A percentile compares a stretch with the other conserved stretches of the same genome.
Evolutionary conservation across 2,797 vertebrate species (phyloP).

Genomic region (Notolepis coatsorum): DNA sequence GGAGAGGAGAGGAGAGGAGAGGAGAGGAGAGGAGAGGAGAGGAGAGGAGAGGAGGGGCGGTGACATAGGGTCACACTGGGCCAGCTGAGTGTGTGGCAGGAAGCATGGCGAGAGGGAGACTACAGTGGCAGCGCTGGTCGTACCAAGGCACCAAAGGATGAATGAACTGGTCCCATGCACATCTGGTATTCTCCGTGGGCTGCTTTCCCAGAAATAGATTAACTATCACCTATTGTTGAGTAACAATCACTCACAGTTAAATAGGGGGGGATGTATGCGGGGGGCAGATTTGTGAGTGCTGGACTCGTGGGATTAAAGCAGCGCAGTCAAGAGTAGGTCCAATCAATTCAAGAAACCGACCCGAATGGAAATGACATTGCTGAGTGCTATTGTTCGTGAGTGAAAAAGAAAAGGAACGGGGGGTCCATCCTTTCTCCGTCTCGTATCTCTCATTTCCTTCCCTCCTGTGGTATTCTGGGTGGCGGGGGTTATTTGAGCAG

Average conservation of each 20-base stretch:
- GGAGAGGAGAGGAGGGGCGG: slow-evolving; percentile 36
- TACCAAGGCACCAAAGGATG: slow-evolving; percentile 64
- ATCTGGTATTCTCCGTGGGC: slow-evolving; percentile 65
- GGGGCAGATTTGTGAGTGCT: slow-evolving; percentile 38
- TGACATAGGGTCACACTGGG: slow-evolving; percentile 44
- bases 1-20: background rate
- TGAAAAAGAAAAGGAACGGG: slow-evolving; percentile 7
- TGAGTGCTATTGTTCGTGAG: slow-evolving; percentile 33
- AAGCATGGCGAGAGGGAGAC: slow-evolving; percentile 56
- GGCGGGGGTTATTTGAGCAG: slow-evolving; percentile 46
- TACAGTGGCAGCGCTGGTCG: slow-evolving; percentile 57
- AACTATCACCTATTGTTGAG: slow-evolving; percentile 63
- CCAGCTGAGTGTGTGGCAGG: slow-evolving; percentile 57
- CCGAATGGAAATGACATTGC: slow-evolving; percentile 30
- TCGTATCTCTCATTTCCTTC: slow-evolving; percentile 36
- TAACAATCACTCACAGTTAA: slow-evolving; percentile 61
- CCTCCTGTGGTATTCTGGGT: slow-evolving; percentile 29
- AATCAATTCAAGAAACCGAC: slow-evolving; percentile 6
- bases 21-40: background rate
- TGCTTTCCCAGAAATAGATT: slow-evolving; percentile 68
- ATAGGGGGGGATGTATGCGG: slow-evolving; percentile 25
- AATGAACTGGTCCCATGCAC: slow-evolving; percentile 57
- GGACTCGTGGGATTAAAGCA: slow-evolving; percentile 11
- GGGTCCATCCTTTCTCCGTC: slow-evolving; percentile 18
- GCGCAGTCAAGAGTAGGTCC: slow-evolving; percentile 9